Conservation (phyloP, 2,888 invertebrate species). For the Epinotia demarniana region DNA sequence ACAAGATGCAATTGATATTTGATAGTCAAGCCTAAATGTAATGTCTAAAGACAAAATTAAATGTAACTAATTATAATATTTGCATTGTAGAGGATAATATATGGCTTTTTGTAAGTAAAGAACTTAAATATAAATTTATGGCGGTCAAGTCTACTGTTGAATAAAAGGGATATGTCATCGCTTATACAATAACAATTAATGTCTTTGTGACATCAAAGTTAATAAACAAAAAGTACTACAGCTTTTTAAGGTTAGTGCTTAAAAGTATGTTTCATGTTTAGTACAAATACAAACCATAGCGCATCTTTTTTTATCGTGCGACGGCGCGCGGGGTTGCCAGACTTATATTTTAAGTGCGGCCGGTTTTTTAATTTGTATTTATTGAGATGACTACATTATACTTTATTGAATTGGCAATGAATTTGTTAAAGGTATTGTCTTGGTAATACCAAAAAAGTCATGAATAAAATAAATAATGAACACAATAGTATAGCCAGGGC, state of each 20-base stretch:
- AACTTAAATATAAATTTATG: not conserved
- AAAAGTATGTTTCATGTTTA: constrained; percentile 15
- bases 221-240: not conserved
- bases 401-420: not conserved
- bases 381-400: constrained; percentile 13
- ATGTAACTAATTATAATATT: constrained; percentile 19
- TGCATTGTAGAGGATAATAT: constrained; percentile 26
- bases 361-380: constrained; percentile 38
- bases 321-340: constrained; percentile 35
- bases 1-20: constrained; percentile 25
- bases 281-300: constrained; percentile 39
- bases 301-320: constrained; percentile 14
- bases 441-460: not conserved
- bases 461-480: not conserved
- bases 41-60: constrained; percentile 33
- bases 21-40: constrained; percentile 22
- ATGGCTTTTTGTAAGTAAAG: constrained; percentile 8
- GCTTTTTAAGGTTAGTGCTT: constrained; percentile 37
- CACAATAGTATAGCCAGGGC: not conserved
- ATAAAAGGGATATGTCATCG: not conserved
- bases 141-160: too few species aligned
- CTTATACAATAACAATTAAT: not conserved
- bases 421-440: too few species aligned
- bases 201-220: not conserved
- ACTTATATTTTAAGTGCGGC: constrained; percentile 11